These are phyloP conservation scores for Asarcornis scutulata DNA, from an alignment of 2,113 vertebrate species.

Conservation along the genomic window DNA sequence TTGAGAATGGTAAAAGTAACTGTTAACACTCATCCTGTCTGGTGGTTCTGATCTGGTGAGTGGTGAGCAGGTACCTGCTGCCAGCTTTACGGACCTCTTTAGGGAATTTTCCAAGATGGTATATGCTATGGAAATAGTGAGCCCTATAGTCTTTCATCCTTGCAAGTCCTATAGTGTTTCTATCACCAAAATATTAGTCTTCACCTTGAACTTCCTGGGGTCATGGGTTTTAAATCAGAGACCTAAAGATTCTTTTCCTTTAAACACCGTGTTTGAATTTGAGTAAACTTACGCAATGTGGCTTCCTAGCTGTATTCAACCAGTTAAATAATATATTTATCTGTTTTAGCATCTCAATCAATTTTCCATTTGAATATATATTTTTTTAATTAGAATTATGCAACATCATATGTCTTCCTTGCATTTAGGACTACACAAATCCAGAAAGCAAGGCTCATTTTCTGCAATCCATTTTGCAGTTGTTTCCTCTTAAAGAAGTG, in stretches of 20 bases:
- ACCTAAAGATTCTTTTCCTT: neutral
- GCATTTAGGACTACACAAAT: conserved; percentile 13
- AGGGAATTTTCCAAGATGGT: neutral
- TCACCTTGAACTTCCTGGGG: neutral
- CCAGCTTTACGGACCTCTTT: neutral
- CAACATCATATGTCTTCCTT: neutral
- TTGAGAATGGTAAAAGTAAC: neutral
- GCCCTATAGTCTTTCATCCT: neutral
- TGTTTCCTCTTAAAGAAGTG: neutral
- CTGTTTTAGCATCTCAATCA: neutral
- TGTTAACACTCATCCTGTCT: neutral
- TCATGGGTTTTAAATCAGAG: neutral
- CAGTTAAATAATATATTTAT: neutral
- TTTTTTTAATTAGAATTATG: conserved; percentile 3
- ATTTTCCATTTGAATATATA: conserved; percentile 9
- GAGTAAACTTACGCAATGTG: neutral
- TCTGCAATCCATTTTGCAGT: neutral
- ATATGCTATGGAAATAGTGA: neutral
- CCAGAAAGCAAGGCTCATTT: neutral
- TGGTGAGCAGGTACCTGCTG: neutral
- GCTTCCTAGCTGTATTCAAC: neutral
- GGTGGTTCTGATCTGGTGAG: neutral
- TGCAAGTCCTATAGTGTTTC: neutral
- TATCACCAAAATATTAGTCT: neutral
- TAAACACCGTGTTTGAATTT: neutral